Percentiles rank a stretch among this genome's conserved stretches.
phyloP scores from a whole-genome alignment of 2,888 invertebrate genomes.

The Drosophila suboccidentalis region DNA sequence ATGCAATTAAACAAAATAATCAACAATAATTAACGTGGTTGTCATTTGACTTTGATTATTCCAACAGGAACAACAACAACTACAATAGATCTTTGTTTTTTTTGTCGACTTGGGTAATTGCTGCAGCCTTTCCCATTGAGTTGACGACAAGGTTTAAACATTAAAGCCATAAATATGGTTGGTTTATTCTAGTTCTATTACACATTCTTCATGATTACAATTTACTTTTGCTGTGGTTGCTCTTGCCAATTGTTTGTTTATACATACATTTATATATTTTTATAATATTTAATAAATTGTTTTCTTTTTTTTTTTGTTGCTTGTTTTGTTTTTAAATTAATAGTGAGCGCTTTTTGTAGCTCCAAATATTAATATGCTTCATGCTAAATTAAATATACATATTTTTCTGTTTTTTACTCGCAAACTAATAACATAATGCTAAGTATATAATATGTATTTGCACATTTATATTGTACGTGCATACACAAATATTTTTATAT shows the following conservation, averaged over 20 bases:
- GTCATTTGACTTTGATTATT: conserved; percentile 14
- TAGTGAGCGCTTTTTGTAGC: conserved; percentile 41
- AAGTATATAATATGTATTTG: conserved; percentile 45
- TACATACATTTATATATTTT: conserved; percentile 43
- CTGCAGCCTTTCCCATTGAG: conserved; percentile 5
- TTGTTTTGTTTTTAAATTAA: conserved; percentile 30
- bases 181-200: conserved; percentile 75
- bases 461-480: conserved; percentile 22
- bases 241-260: conserved; percentile 45
- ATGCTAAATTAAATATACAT: conserved; percentile 73
- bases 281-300: conserved; percentile 40
- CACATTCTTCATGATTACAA: conserved; percentile 66
- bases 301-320: conserved; percentile 33
- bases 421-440: conserved; percentile 75
- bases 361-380: conserved; percentile 58
- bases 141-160: conserved; percentile 49
- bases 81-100: neutral
- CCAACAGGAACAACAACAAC: neutral
- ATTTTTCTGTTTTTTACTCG: conserved; percentile 38
- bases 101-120: conserved; percentile 2
- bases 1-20: conserved; percentile 66
- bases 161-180: conserved; percentile 77
- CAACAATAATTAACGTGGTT: conserved; percentile 28
- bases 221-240: conserved; percentile 45
- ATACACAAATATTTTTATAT: conserved; percentile 30